Conservation (phyloP, 2,888 invertebrate genomes). For the Tachina lurida region DNA sequence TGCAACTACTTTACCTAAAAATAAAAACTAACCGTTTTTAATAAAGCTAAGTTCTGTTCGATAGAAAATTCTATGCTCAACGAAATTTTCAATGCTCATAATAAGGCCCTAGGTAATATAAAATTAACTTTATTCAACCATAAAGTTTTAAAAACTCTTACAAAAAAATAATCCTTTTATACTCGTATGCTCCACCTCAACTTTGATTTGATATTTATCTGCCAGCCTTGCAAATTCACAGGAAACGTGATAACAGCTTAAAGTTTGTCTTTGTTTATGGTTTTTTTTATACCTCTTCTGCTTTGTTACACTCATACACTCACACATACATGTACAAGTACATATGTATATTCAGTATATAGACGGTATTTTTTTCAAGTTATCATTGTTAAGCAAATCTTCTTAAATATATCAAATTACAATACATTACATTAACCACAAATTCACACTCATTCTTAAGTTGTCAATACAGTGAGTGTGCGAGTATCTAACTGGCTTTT, state of each 20-base stretch:
- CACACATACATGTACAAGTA: not conserved
- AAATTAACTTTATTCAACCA: constrained; percentile 4
- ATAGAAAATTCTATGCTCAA: too few relatives aligned
- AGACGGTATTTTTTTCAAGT: constrained; percentile 21
- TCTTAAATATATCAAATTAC: constrained; percentile 69
- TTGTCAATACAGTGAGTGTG: not conserved
- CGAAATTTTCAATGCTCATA: too few relatives aligned
- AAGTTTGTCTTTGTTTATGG: constrained; percentile 4
- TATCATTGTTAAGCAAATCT: constrained; percentile 52
- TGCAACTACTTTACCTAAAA: too few relatives aligned
- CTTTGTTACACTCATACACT: not conserved
- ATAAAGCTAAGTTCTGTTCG: too few relatives aligned
- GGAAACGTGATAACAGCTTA: constrained; percentile 57
- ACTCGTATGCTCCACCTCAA: not conserved
- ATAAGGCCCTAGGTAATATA: constrained; percentile 8
- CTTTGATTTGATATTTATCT: constrained; percentile 9
- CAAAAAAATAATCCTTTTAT: constrained; percentile 12
- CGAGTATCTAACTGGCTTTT: not conserved
- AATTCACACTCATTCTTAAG: constrained; percentile 52
- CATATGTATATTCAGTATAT: not conserved
- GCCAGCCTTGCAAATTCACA: not conserved
- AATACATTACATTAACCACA: constrained; percentile 63
- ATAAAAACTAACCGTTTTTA: too few relatives aligned
- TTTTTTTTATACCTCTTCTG: constrained; percentile 9
- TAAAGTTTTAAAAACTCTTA: constrained; percentile 12